Evolutionary conservation across 2,797 vertebrate species (phyloP).

Genomic region (Amniataba percoides): DNA sequence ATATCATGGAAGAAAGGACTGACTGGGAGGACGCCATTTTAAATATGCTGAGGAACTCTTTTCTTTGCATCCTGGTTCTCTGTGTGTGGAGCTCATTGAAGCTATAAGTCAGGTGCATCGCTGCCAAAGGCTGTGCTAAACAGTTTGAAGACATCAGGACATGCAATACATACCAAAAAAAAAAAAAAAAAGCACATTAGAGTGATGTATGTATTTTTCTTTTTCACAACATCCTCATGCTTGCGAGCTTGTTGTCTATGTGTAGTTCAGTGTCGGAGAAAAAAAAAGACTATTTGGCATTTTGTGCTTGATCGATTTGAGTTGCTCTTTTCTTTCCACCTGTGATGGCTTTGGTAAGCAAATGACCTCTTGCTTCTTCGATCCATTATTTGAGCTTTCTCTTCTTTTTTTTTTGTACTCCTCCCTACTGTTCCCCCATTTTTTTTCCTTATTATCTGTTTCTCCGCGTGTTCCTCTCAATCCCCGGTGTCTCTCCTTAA

Average conservation of each 20-base stretch:
- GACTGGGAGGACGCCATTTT: constrained; percentile 68
- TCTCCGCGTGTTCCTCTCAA: constrained; percentile 69
- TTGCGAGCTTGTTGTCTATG: constrained; percentile 56
- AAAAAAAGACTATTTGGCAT: constrained; percentile 39
- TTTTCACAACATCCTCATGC: constrained; percentile 61
- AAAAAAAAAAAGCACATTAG: constrained; percentile 12
- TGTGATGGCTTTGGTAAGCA: constrained; percentile 72
- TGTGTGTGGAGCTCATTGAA: constrained; percentile 71
- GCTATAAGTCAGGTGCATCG: constrained; percentile 48
- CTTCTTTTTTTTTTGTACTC: constrained; percentile 77
- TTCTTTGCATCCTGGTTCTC: constrained; percentile 59
- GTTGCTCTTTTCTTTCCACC: constrained; percentile 67
- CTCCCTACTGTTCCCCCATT: constrained; percentile 65
- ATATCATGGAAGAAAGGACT: constrained; percentile 43
- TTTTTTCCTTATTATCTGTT: constrained; percentile 56
- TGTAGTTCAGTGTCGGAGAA: constrained; percentile 23
- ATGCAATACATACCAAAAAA: constrained; percentile 30
- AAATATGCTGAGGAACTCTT: constrained; percentile 34
- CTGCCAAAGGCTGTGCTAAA: constrained; percentile 40
- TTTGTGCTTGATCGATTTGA: constrained; percentile 55
- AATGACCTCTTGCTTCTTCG: constrained; percentile 67
- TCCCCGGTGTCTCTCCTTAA: constrained; percentile 72
- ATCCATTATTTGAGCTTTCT: constrained; percentile 80
- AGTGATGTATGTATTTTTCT: constrained; percentile 39
- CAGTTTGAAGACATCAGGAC: constrained; percentile 26